Conservation (phyloP, 2,797 vertebrate species). For the Cheirogaleus major region DNA sequence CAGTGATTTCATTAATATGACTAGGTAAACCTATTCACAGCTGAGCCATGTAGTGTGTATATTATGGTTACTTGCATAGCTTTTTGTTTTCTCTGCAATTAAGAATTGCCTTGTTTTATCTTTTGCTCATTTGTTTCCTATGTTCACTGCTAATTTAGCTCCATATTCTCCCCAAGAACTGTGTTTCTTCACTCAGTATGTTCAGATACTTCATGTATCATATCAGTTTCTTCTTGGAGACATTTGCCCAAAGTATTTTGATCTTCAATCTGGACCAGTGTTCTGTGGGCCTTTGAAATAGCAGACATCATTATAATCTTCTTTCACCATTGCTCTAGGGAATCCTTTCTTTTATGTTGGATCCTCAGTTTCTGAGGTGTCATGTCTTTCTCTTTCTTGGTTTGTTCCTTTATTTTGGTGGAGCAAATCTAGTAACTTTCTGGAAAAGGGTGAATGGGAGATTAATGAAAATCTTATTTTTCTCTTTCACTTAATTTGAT, state of each 20-base stretch:
- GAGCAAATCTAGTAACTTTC: slow-evolving; percentile 22
- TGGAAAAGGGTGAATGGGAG: background rate
- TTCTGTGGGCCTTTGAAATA: slow-evolving; percentile 14
- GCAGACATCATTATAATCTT: background rate
- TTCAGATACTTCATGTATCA: background rate
- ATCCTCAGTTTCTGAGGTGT: background rate
- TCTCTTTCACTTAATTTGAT: background rate
- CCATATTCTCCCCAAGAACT: background rate
- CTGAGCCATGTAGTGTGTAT: background rate
- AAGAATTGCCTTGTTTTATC: slow-evolving; percentile 27
- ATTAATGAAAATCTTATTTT: slow-evolving; percentile 41
- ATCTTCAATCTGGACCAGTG: background rate
- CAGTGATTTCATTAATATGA: background rate
- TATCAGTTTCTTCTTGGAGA: background rate
- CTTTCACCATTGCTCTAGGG: background rate
- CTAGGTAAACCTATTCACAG: slow-evolving; percentile 1
- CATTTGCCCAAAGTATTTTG: slow-evolving; percentile 16
- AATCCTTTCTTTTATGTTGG: background rate
- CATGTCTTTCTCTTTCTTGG: background rate
- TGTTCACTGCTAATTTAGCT: background rate
- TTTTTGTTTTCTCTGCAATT: slow-evolving; percentile 36
- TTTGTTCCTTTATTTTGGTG: slow-evolving; percentile 20
- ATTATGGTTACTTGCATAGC: background rate
- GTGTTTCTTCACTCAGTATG: background rate
- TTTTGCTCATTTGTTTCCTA: background rate